Evolutionary conservation across 1,140 invertebrate species (phyloP).

Genomic region (Papilio machaon): DNA sequence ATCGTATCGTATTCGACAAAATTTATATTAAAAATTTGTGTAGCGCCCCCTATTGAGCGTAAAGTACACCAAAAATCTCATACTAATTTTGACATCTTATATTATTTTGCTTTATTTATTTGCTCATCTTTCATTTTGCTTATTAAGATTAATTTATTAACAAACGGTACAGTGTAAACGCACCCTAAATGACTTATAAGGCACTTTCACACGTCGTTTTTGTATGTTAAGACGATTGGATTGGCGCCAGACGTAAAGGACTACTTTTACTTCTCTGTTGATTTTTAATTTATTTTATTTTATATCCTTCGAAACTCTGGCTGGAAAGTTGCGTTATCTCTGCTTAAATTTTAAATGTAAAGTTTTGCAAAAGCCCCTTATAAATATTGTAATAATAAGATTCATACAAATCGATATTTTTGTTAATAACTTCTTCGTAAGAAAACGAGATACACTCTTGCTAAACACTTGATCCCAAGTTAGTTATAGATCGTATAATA

Average conservation of each 20-base stretch:
- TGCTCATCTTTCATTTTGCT: background rate
- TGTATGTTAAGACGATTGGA: slow-evolving; percentile 20
- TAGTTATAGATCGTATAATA: no score
- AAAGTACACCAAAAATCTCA: no score
- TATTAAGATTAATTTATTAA: background rate
- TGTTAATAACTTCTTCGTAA: no score
- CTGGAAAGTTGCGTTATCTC: slow-evolving; percentile 18
- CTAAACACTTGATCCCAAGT: no score
- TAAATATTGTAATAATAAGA: background rate
- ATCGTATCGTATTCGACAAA: no score
- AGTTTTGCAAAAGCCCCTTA: background rate
- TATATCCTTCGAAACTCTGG: slow-evolving; percentile 10
- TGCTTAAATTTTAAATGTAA: background rate
- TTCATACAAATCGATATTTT: no score
- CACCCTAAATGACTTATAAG: background rate
- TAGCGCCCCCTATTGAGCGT: no score
- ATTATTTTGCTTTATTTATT: no score
- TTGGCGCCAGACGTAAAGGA: slow-evolving; percentile 27
- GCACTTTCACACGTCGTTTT: slow-evolving; percentile 32
- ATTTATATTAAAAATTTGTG: no score
- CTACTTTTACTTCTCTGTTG: slow-evolving; percentile 34
- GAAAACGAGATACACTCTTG: no score
- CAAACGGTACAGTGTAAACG: slow-evolving; percentile 1
- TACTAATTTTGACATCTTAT: no score
- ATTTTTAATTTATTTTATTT: slow-evolving; percentile 16